Conservation (phyloP, 2,797 vertebrate species). For the Bradypodion ventrale region DNA sequence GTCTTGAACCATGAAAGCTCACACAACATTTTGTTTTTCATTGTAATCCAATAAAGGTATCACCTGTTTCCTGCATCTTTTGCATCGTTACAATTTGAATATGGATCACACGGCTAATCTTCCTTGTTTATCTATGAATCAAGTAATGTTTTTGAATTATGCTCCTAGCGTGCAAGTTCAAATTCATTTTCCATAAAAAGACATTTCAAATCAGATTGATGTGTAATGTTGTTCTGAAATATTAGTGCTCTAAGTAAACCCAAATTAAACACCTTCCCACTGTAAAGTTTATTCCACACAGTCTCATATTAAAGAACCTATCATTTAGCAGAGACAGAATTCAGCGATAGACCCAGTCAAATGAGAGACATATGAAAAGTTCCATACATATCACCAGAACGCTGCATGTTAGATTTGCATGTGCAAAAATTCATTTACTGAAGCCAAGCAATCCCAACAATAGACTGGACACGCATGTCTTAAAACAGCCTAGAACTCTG, state of each 20-base stretch:
- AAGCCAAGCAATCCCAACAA: no score
- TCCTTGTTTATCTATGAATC: no score
- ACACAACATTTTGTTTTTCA: no score
- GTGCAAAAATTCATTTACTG: not conserved
- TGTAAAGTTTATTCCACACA: not conserved
- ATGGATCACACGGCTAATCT: no score
- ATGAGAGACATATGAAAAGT: not conserved
- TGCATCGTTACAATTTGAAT: no score
- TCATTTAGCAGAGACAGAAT: no score
- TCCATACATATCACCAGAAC: not conserved
- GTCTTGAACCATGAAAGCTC: no score
- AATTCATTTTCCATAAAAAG: not conserved
- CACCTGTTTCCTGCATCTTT: no score
- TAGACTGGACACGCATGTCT: not conserved
- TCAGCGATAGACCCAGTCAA: not conserved
- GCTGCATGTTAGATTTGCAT: not conserved
- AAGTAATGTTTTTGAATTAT: no score
- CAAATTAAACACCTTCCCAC: not conserved
- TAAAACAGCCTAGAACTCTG: not conserved
- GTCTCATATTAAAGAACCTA: not conserved
- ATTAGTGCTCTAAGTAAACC: not conserved
- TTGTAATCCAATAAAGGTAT: no score
- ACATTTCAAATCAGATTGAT: not conserved
- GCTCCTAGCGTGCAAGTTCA: not conserved
- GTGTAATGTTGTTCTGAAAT: not conserved